Evolutionary conservation across 1,140 invertebrate species (phyloP), one percentile per base, ranked within the genome.

Genomic region (Calosoma granatense): DNA sequence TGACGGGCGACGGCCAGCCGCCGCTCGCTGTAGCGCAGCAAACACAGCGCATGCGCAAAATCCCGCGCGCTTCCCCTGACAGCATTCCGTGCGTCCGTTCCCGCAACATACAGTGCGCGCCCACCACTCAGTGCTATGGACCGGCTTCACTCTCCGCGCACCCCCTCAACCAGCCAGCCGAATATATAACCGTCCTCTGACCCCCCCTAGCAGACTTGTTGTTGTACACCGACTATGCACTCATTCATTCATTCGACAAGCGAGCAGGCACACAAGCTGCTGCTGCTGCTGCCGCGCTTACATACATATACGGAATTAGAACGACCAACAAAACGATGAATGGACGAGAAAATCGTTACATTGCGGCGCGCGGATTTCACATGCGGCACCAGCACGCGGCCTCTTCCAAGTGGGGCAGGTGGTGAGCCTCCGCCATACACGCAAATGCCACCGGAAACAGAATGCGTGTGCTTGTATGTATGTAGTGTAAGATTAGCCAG

Each of bases 141-240:
- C n/a, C 64, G 66, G 70, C 65, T 60, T 63, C 21, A 15, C 20
- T 54, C 19, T 0, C 53, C 12, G 4, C 20, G 1, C 20, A 19
- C 6, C 69, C 71, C 72, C 72, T n/a, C n/a, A n/a, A n/a, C n/a
- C n/a, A n/a, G n/a, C n/a, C n/a, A n/a, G n/a, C n/a, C n/a, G n/a
- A n/a, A n/a, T n/a, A n/a, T n/a, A n/a, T n/a, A n/a, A n/a, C n/a
- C n/a, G n/a, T n/a, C n/a, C n/a, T n/a, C n/a, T n/a, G n/a, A n/a
- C n/a, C n/a, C n/a, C n/a, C n/a, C n/a, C n/a, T n/a, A n/a, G n/a
- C n/a, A n/a, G n/a, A n/a, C n/a, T 36, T 47, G 78, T 80, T 80
- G 78, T 78, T 78, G 75, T 76, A 78, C 78, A 77, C 78, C 78
- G 76, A 76, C 73, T 76, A 77, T 76, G 75, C 73, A 73, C 23